Percentiles rank a stretch among this genome's conserved stretches.
Evolutionary conservation across 1,140 invertebrate species (phyloP).

Genomic region (Eufriesea mexicana): DNA sequence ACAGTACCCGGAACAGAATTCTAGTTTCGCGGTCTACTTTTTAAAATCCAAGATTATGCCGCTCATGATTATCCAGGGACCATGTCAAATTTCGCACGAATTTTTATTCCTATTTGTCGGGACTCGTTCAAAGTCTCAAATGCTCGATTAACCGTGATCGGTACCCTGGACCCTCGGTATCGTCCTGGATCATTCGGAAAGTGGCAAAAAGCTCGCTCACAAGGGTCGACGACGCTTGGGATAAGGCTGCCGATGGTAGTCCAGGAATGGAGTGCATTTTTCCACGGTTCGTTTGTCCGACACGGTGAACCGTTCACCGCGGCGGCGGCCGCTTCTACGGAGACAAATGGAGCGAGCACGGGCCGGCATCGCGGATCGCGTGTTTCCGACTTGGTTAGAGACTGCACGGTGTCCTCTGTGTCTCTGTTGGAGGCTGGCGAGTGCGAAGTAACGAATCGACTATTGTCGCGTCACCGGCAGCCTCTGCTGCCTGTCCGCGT

Average conservation of each 20-base stretch:
- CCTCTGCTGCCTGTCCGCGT: slow-evolving; percentile 20
- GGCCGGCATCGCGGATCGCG: slow-evolving; percentile 55
- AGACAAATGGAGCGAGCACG: slow-evolving; percentile 62
- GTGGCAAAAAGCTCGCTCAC: background rate
- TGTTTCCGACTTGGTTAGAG: slow-evolving; percentile 13
- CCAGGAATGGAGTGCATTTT: slow-evolving; percentile 36
- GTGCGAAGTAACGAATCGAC: slow-evolving; percentile 69
- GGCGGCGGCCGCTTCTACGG: slow-evolving; percentile 52
- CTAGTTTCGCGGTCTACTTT: no score
- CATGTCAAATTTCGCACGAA: no score
- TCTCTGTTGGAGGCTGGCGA: slow-evolving; percentile 37
- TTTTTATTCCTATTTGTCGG: no score
- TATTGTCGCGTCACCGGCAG: slow-evolving; percentile 66
- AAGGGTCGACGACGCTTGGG: slow-evolving; percentile 33
- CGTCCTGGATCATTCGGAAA: background rate
- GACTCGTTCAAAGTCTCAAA: no score
- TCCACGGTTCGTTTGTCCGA: slow-evolving; percentile 22
- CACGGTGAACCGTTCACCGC: slow-evolving; percentile 14
- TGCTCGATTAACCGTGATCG: no score
- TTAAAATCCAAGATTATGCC: no score
- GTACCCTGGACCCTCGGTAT: background rate
- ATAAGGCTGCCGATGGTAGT: slow-evolving; percentile 28
- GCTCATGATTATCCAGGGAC: no score
- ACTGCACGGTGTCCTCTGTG: slow-evolving; percentile 16
- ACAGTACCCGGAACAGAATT: no score